Evolutionary conservation across 2,888 invertebrate species (phyloP), one percentile per base, ranked within the genome.

Genomic region (Notodonta ziczac): DNA sequence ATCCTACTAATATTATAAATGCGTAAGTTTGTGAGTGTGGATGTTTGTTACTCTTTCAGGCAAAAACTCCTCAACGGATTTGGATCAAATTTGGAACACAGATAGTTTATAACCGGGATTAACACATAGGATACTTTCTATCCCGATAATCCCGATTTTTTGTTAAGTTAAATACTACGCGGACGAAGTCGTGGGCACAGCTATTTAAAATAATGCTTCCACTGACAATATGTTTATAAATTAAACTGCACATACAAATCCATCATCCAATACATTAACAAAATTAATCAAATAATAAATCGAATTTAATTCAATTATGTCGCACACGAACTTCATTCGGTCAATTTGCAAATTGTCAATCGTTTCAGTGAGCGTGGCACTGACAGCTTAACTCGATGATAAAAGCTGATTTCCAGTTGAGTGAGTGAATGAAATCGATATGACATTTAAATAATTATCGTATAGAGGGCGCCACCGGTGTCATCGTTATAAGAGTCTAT

Each of bases 331-430:
- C 63, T 58, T 44, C 59, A 51, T 63, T 62, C 61, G 59, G 58
- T 63, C 64, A 63, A 66, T 70, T 69, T 62, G 60, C 61, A 53
- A 69, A 69, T 70, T 69, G 9, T n/a, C 61, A 73, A 60, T 67
- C 54, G 60, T 61, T 67, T 57, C 58, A 63, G 65, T 68, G 42
- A 44, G 55, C 39, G 39, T 51, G 24, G 54, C 54, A 57, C 44
- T 59, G 65, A 57, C 57, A 55, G 59, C 54, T 69, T 52, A 62
- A 58, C 54, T 61, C 57, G 60, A 57, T 60, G 59, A 61, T 56
- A 60, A 62, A 63, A 56, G 59, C n/a, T 13, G 53, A 24, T 58
- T 58, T 55, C 13, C 40, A 48, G 16, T 55, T 58, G 60, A 72
- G 59, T 56, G 61, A 62, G 50, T 46, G 63, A 66, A 65, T 13